phyloP scores from a whole-genome alignment of 2,888 invertebrate genomes.

The Junonia oenone region DNA sequence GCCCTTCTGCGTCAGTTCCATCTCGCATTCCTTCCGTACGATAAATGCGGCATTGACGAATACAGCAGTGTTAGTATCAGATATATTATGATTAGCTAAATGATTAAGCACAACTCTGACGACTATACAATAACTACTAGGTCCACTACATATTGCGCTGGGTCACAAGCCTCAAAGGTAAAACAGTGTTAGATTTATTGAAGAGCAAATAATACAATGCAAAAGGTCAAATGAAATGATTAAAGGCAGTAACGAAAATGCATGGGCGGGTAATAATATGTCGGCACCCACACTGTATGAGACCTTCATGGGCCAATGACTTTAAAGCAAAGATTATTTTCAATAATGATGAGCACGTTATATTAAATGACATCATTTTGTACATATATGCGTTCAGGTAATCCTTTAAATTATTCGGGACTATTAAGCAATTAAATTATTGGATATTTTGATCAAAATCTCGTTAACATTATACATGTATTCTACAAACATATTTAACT shows the following conservation, averaged over 20 bases:
- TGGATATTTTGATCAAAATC: not conserved
- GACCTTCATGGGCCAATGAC: constrained; percentile 48
- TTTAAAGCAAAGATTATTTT: constrained; percentile 32
- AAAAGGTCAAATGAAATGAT: constrained; percentile 9
- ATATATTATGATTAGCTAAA: not conserved
- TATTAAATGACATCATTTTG: not conserved
- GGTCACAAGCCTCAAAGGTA: not conserved
- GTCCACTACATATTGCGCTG: not conserved
- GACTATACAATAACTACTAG: not conserved
- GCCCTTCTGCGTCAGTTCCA: constrained; percentile 96
- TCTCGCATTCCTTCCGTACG: constrained; percentile 91
- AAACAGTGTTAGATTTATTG: not conserved
- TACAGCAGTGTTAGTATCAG: constrained; percentile 53
- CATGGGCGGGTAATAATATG: constrained; percentile 46
- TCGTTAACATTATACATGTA: no score
- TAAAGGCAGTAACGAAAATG: constrained; percentile 28
- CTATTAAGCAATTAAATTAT: not conserved
- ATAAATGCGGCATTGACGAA: constrained; percentile 60
- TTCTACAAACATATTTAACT: no score
- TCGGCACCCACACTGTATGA: constrained; percentile 45
- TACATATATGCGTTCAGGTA: no score
- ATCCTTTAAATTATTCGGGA: not conserved
- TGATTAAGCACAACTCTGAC: constrained; percentile 4
- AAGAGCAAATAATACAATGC: constrained; percentile 6
- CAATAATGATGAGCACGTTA: not conserved